Evolutionary conservation across 64 coral and sea anemone genomes (phyloP).

Genomic region (Montipora sp.): DNA sequence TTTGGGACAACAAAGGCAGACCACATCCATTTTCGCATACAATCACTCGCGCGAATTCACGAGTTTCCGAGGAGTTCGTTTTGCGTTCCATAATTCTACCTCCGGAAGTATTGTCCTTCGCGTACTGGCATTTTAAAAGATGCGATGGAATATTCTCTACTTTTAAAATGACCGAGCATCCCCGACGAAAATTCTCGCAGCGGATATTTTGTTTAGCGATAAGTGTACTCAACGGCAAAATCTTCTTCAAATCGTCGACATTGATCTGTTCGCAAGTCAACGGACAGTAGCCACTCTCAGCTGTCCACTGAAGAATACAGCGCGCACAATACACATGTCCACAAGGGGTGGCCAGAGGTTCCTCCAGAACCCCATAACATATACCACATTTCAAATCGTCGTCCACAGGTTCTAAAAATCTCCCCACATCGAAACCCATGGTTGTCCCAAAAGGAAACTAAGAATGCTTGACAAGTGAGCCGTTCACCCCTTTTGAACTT

Average conservation of each 20-base stretch:
- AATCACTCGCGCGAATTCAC: conserved; percentile 85
- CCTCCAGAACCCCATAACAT: conserved; percentile 88
- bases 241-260: conserved; percentile 95
- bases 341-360: conserved; percentile 88
- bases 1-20: conserved; percentile 82
- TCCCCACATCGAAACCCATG: conserved; percentile 91
- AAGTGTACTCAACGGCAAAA: conserved; percentile 81
- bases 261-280: conserved; percentile 92
- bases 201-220: conserved; percentile 86
- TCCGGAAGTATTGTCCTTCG: conserved; percentile 65
- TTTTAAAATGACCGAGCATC: conserved; percentile 86
- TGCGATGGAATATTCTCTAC: conserved; percentile 86
- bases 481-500: conserved; percentile 95
- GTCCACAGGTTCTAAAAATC: conserved; percentile 90
- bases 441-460: conserved; percentile 75
- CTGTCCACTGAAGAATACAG: conserved; percentile 86
- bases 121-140: conserved; percentile 87
- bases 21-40: conserved; percentile 98
- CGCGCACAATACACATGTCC: conserved; percentile 95
- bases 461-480: conserved; percentile 87
- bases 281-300: conserved; percentile 90
- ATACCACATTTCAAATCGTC: conserved; percentile 93
- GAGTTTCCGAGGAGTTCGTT: conserved; percentile 70
- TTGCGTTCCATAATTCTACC: conserved; percentile 81
- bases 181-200: conserved; percentile 90